Evolutionary conservation across 92 coral and sea anemone genomes (phyloP).

Genomic region (Virgularia gustaviana): DNA sequence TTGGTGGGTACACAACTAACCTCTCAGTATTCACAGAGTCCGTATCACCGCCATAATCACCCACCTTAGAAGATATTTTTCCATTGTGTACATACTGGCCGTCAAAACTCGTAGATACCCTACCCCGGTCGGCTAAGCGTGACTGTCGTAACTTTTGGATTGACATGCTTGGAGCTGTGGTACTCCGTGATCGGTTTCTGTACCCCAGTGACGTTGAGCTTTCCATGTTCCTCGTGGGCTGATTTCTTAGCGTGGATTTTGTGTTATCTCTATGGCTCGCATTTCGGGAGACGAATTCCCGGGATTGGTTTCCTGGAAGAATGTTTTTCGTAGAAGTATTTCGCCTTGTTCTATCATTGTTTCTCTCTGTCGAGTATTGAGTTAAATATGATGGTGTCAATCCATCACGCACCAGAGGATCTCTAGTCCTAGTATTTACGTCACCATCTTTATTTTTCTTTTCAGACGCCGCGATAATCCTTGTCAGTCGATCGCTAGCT

Average conservation of each 20-base stretch:
- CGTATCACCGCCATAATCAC: background rate
- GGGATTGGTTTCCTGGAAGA: background rate
- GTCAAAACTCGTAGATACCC: background rate
- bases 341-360: background rate
- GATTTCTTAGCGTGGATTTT: background rate
- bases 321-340: background rate
- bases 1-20: slow-evolving; percentile 78
- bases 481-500: slow-evolving; percentile 12
- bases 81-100: background rate
- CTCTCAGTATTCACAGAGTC: slow-evolving; percentile 75
- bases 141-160: background rate
- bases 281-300: background rate
- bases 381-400: background rate
- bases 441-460: too few relatives aligned
- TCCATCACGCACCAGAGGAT: background rate
- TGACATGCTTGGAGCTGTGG: background rate
- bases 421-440: too few relatives aligned
- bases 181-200: background rate
- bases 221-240: too few relatives aligned
- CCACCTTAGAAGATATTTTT: background rate
- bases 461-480: background rate
- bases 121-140: background rate
- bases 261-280: background rate
- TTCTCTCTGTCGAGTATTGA: background rate
- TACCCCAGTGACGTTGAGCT: too few relatives aligned